phyloP scores from a whole-genome alignment of 2,113 vertebrate species.

The Indri indri region DNA sequence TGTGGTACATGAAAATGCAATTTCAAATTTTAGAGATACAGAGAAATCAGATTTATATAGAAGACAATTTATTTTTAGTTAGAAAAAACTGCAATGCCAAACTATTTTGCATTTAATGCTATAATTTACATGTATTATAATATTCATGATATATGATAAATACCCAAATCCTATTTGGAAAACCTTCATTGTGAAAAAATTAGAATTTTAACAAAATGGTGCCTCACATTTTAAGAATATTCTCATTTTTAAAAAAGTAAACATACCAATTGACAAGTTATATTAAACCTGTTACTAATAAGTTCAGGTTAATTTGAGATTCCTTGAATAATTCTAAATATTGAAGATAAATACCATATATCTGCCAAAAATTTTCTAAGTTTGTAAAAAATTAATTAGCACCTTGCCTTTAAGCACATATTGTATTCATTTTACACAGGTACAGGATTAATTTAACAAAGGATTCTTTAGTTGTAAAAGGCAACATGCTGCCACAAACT shows the following conservation, averaged over 20 bases:
- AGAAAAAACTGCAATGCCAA: constrained; percentile 54
- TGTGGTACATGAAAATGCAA: constrained; percentile 51
- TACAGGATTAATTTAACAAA: constrained; percentile 30
- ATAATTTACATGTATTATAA: constrained; percentile 71
- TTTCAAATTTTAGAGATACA: constrained; percentile 63
- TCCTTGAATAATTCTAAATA: constrained; percentile 60
- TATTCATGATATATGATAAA: constrained; percentile 67
- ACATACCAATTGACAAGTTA: constrained; percentile 43
- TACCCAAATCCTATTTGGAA: constrained; percentile 49
- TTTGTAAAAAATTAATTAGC: constrained; percentile 3
- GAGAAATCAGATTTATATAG: constrained; percentile 59
- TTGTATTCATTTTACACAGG: not conserved
- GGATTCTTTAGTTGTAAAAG: not conserved
- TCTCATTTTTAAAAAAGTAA: constrained; percentile 50
- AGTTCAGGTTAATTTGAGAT: constrained; percentile 47
- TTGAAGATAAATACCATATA: constrained; percentile 26
- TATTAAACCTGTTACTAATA: constrained; percentile 44
- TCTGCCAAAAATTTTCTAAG: constrained; percentile 33
- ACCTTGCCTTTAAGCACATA: not conserved
- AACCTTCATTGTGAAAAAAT: constrained; percentile 51
- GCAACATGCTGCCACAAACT: not conserved
- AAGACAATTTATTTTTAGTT: constrained; percentile 70
- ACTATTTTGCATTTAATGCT: constrained; percentile 69
- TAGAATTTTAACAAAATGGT: constrained; percentile 69
- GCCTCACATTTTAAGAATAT: constrained; percentile 39